Evolutionary conservation across 2,113 vertebrate genomes (phyloP).

Genomic region (Felis catus): DNA sequence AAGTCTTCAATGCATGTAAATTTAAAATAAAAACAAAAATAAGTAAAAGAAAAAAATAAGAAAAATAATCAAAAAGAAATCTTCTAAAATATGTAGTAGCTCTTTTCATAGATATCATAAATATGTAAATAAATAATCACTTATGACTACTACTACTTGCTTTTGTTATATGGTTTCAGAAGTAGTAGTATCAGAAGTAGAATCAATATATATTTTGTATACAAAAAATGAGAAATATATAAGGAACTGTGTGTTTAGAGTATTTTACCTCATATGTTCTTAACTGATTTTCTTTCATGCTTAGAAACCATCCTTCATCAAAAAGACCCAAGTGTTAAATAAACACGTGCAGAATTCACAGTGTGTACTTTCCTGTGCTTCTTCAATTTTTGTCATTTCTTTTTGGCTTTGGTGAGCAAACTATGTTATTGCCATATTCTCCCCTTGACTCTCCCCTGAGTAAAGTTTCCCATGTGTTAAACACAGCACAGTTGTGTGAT

Average conservation of each 20-base stretch:
- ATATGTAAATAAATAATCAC: not conserved
- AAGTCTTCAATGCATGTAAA: not conserved
- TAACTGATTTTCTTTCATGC: constrained; percentile 1
- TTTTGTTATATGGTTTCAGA: not conserved
- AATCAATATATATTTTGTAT: not conserved
- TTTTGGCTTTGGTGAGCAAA: not conserved
- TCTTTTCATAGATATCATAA: not conserved
- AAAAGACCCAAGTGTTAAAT: not conserved
- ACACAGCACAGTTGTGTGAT: not conserved
- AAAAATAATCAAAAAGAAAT: not conserved
- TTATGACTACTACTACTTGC: not conserved
- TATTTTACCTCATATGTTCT: not conserved
- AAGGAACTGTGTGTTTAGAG: not conserved
- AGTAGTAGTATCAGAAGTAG: not conserved
- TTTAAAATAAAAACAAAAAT: not conserved
- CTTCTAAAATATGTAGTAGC: not conserved
- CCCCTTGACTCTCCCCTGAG: not conserved
- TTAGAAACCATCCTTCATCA: constrained; percentile 27
- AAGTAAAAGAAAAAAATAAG: not conserved
- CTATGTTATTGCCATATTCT: not conserved
- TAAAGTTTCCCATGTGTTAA: constrained; percentile 30
- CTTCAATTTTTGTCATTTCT: not conserved
- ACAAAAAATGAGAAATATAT: not conserved
- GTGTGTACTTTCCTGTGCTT: not conserved
- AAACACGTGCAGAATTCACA: not conserved